Percentiles rank a stretch among this genome's conserved stretches.
These are phyloP conservation scores for Otis tarda DNA, from an alignment of 2,113 vertebrate genomes.

Conservation along the genomic window DNA sequence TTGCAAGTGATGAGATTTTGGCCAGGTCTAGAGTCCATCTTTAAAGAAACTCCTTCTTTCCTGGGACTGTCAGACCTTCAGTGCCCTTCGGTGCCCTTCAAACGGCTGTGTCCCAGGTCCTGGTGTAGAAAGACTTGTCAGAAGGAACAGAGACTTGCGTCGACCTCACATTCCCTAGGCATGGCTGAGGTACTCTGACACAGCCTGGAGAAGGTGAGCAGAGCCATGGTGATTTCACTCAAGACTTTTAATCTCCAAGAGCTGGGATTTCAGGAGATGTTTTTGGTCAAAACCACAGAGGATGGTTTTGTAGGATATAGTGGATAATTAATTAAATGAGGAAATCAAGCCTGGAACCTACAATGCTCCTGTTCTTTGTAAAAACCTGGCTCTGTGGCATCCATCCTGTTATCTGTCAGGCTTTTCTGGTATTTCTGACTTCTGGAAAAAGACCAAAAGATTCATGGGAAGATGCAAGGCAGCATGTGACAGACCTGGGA, in stretches of 20 bases:
- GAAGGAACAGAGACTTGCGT: background rate
- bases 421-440: background rate
- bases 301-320: background rate
- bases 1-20: background rate
- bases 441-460: background rate
- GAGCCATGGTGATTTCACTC: background rate
- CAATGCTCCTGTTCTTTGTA: background rate
- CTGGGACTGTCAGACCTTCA: background rate
- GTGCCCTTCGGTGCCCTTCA: background rate
- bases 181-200: background rate
- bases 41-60: background rate
- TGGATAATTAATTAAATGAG: background rate
- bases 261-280: background rate
- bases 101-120: too few relatives aligned
- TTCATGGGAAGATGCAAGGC: background rate
- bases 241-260: background rate
- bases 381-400: background rate
- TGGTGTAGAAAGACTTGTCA: background rate
- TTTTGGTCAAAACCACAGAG: background rate
- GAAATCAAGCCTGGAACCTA: background rate
- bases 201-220: background rate
- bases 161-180: accelerated
- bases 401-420: background rate
- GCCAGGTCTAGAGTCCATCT: background rate
- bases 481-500: background rate